phyloP scores from a whole-genome alignment of 2,888 invertebrate genomes.

The Chrysolina americana region DNA sequence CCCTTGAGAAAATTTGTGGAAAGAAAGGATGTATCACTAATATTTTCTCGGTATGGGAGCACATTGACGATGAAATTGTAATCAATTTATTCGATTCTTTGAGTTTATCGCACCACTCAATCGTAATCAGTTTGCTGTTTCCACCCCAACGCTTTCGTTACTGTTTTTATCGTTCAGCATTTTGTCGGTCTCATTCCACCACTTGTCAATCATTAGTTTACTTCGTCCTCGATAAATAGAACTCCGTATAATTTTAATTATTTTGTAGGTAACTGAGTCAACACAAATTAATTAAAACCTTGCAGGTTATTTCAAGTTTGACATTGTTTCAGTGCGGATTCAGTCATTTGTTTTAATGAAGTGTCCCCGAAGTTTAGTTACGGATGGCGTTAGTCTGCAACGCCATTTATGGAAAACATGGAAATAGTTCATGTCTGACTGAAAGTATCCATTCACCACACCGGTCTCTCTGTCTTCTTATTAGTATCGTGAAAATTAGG shows the following conservation, averaged over 20 bases:
- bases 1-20: too few species aligned
- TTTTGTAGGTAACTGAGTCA: background rate
- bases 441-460: background rate
- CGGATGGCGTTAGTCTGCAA: background rate
- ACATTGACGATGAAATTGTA: too few species aligned
- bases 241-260: constrained; percentile 3
- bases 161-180: background rate
- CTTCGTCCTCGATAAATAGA: background rate
- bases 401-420: constrained; percentile 1
- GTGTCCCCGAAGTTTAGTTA: constrained; percentile 9
- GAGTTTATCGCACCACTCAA: too few species aligned
- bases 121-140: background rate
- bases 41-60: too few species aligned
- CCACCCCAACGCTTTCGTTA: background rate
- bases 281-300: constrained; percentile 11
- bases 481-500: background rate
- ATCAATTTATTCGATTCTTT: too few species aligned
- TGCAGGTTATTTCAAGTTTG: constrained; percentile 4
- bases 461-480: background rate
- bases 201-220: constrained; percentile 7
- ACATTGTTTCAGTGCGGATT: background rate
- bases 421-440: background rate
- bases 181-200: background rate
- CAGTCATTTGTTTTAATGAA: constrained; percentile 10
- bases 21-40: too few species aligned